Conservation (phyloP, 2,888 invertebrate genomes). For the Caenorhabditis sulstoni region DNA sequence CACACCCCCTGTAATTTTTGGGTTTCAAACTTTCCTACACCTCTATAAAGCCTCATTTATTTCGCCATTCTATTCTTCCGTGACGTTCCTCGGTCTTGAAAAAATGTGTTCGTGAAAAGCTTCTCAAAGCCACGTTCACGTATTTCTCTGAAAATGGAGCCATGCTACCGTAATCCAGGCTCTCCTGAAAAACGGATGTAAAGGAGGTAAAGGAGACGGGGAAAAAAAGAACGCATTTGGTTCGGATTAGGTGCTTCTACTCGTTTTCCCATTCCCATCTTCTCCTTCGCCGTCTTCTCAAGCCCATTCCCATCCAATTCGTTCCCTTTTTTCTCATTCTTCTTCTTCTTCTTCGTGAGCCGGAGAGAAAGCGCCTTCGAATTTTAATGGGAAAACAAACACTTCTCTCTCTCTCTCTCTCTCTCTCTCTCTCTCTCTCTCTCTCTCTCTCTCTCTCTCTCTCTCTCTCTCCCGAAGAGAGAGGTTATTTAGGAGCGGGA, state of each 20-base stretch:
- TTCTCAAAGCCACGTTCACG: too few species aligned
- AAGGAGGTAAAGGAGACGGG: constrained; percentile 17
- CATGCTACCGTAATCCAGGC: not conserved
- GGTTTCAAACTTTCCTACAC: too few species aligned
- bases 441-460: not conserved
- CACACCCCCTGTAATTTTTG: too few species aligned
- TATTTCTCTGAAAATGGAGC: not conserved
- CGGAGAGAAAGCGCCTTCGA: not conserved
- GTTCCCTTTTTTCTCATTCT: too few species aligned
- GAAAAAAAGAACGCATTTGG: constrained; percentile 51
- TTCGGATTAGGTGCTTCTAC: constrained; percentile 38
- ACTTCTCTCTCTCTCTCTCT: constrained; percentile 18
- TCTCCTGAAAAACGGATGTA: constrained; percentile 11
- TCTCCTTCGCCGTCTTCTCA: constrained; percentile 2
- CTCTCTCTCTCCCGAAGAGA: constrained; percentile 27
- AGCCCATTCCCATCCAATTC: constrained; percentile 48
- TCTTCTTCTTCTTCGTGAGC: constrained; percentile 9
- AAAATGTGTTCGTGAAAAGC: too few species aligned
- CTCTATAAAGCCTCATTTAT: too few species aligned
- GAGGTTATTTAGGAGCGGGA: constrained; percentile 49
- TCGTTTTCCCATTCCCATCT: too few species aligned
- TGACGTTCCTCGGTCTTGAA: too few species aligned
- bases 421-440: not conserved
- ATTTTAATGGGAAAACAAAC: constrained; percentile 56
- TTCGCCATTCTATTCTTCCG: too few species aligned